Percentiles rank a stretch among this genome's conserved stretches.
phyloP scores from a whole-genome alignment of 2,888 invertebrate species.

The Elgonia sp. region DNA sequence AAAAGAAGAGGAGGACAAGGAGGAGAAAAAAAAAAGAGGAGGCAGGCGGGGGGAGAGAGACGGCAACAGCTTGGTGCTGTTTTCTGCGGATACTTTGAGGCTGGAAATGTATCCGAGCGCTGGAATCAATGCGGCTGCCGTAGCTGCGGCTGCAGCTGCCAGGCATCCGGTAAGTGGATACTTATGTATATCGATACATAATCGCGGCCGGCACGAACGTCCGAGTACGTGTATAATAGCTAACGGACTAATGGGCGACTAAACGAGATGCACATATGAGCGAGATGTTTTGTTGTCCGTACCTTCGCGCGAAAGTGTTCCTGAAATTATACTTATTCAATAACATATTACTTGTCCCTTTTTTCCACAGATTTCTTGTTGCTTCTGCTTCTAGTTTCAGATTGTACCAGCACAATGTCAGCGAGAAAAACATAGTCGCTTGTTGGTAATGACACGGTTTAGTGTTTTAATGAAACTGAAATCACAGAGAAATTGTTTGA shows the following conservation, averaged over 20 bases:
- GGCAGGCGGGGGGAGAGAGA: slow-evolving; percentile 41
- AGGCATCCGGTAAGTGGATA: slow-evolving; percentile 93
- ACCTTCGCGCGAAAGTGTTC: slow-evolving; percentile 18
- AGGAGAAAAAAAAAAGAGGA: slow-evolving; percentile 53
- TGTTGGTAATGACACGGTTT: slow-evolving; percentile 9
- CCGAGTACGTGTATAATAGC: slow-evolving; percentile 65
- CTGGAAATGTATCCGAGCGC: slow-evolving; percentile 94
- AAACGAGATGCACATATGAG: slow-evolving; percentile 64
- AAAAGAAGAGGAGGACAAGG: not conserved
- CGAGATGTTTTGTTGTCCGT: not conserved
- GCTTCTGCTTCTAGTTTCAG: not conserved
- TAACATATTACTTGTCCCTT: slow-evolving; percentile 7
- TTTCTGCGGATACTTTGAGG: slow-evolving; percentile 73
- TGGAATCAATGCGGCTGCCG: slow-evolving; percentile 95
- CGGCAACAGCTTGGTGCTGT: slow-evolving; percentile 59
- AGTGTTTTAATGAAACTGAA: slow-evolving; percentile 1
- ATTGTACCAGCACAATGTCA: slow-evolving; percentile 7
- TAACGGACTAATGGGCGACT: slow-evolving; percentile 67
- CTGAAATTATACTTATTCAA: slow-evolving; percentile 40
- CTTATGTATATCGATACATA: slow-evolving; percentile 71
- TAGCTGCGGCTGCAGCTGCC: slow-evolving; percentile 94
- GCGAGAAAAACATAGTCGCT: not conserved
- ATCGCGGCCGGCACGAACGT: slow-evolving; percentile 65
- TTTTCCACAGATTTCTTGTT: slow-evolving; percentile 6
- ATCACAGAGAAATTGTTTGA: slow-evolving; percentile 1